A percentile compares a stretch with the other conserved stretches of the same genome.
Evolutionary conservation across 2,888 invertebrate species (phyloP).

Genomic region (Epistrophella euchroma): DNA sequence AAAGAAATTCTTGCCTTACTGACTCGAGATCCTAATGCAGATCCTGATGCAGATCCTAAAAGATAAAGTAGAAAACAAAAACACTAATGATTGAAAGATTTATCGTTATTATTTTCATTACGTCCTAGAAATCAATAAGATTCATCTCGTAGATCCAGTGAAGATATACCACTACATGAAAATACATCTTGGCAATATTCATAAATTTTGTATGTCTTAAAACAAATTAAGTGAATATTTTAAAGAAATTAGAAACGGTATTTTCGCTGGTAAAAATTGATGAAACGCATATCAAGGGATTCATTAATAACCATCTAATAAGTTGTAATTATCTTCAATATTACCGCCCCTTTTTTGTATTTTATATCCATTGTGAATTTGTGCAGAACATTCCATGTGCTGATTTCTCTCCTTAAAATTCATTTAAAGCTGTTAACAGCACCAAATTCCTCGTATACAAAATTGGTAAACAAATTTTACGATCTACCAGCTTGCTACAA

Average conservation of each 20-base stretch:
- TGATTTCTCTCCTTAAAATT: conserved; percentile 17
- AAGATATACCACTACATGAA: background rate
- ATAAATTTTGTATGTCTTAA: background rate
- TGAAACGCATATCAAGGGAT: conserved; percentile 17
- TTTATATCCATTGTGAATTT: background rate
- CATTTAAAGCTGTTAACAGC: conserved; percentile 25
- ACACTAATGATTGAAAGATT: background rate
- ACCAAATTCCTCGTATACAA: conserved; percentile 19
- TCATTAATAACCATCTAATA: conserved; percentile 11
- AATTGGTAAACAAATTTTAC: conserved; percentile 64
- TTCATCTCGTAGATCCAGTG: background rate
- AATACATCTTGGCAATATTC: background rate
- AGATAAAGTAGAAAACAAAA: background rate
- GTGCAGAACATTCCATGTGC: conserved; percentile 4
- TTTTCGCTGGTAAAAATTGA: conserved; percentile 19
- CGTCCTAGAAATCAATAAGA: background rate
- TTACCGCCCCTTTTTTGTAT: conserved; percentile 23
- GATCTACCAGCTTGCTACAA: conserved; percentile 21
- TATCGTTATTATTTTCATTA: background rate
- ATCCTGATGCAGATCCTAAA: background rate
- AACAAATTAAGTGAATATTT: conserved; percentile 8
- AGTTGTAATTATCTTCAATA: background rate
- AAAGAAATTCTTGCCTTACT: background rate
- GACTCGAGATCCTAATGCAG: background rate
- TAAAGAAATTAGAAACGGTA: conserved; percentile 37